Evolutionary conservation across 1,140 invertebrate species (phyloP), one percentile per base, ranked within the genome.

Genomic region (Tetramorium alpestre): DNA sequence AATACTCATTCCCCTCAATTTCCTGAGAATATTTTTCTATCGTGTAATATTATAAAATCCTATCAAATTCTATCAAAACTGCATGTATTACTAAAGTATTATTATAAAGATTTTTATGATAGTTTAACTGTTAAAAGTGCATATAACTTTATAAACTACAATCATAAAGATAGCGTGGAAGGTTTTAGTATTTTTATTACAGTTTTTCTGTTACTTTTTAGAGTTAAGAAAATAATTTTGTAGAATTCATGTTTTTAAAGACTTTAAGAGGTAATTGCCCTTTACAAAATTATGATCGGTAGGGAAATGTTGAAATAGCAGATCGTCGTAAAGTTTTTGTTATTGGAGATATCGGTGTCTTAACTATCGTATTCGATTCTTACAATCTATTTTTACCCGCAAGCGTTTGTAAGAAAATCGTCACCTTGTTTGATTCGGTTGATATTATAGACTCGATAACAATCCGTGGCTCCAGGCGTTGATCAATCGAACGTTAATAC

Each of bases 401-500:
- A 10, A 47, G 10, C 67, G 18, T 44, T 73, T 56, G 47, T 70
- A 47, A 58, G 33, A 41, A 49, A 49, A 82, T 82, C 54, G 11
- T 73, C 80, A 73, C 67, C 10, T 82, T 33, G 22, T 82, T 60
- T 47, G 54, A 70, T 69, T 49, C 22, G 33, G 6, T 3, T 33
- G 33, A 33, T 33, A 33, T 33, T 33, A 33, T 33, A 33, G 33
- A 33, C 33, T 3, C 80, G 78, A 72, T 80, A 67, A 80, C 28
- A 41, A 51, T 65, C 18, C 44, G 62, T 38, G 38, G 6, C 51
- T 18, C n/a, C 11, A 41, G 54, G 25, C 80, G 33, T 22, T 41
- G 67, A 82, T 82, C 41, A 60, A 65, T 82, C 65, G 65, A 72
- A 47, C 22, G 25, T 73, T 58, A 58, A 81, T 81, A 81, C 33